A percentile compares a stretch with the other conserved stretches of the same genome.
phyloP scores from a whole-genome alignment of 2,888 invertebrate species.

The Leptothorax acervorum region DNA sequence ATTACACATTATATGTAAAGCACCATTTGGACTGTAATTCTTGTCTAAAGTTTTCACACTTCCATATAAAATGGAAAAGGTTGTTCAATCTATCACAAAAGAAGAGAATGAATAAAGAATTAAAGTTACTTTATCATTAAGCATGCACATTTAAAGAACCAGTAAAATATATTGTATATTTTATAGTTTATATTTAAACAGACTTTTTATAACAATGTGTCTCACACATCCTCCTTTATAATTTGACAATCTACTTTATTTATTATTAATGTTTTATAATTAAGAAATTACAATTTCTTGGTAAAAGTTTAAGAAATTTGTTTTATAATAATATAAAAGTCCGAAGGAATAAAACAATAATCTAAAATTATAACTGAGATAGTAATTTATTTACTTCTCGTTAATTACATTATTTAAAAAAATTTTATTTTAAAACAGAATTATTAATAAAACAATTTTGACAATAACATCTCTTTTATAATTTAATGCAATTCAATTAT shows the following conservation, averaged over 20 bases:
- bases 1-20: background rate
- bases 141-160: no score
- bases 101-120: background rate
- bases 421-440: no score
- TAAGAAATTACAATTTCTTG: background rate
- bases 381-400: no score
- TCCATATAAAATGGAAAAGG: background rate
- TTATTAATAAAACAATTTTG: no score
- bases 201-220: background rate
- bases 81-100: background rate
- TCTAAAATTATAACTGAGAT: no score
- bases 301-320: background rate
- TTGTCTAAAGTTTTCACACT: background rate
- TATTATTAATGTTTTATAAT: background rate
- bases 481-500: no score
- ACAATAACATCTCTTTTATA: no score
- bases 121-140: background rate
- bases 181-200: background rate
- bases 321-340: no score
- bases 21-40: background rate
- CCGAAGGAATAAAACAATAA: no score
- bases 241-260: background rate
- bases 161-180: no score
- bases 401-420: no score
- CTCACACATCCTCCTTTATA: background rate